These are phyloP conservation scores for Azorinus chamasolen DNA, from an alignment of 2,888 invertebrate genomes.

Conservation along the genomic window DNA sequence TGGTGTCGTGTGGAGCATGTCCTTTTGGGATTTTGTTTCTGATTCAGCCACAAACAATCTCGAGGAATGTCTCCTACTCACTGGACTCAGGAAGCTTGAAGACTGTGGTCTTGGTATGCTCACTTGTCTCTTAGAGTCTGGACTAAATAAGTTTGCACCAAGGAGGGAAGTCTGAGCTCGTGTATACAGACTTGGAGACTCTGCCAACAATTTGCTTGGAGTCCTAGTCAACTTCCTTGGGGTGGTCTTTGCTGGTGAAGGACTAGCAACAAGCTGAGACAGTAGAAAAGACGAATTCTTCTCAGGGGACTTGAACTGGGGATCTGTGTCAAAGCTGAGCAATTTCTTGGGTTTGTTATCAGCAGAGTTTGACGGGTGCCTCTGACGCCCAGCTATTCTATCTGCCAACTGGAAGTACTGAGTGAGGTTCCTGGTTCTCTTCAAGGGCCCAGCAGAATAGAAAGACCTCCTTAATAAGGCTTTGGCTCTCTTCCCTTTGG, in stretches of 20 bases:
- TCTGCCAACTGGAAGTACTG: constrained; percentile 75
- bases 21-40: constrained; percentile 28
- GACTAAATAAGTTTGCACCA: neutral
- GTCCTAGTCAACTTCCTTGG: constrained; percentile 52
- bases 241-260: constrained; percentile 67
- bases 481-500: constrained; percentile 71
- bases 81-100: constrained; percentile 37
- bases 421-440: constrained; percentile 73
- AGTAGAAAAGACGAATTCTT: constrained; percentile 73
- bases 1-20: constrained; percentile 44
- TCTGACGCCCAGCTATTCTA: constrained; percentile 69
- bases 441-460: constrained; percentile 76
- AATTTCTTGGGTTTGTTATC: constrained; percentile 42
- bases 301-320: constrained; percentile 67
- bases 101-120: constrained; percentile 8
- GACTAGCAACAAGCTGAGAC: constrained; percentile 75
- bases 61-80: constrained; percentile 49
- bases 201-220: constrained; percentile 53
- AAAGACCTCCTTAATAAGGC: constrained; percentile 74
- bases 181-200: constrained; percentile 63
- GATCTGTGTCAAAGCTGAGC: constrained; percentile 51
- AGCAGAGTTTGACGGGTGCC: constrained; percentile 33
- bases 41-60: constrained; percentile 48
- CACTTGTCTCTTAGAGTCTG: neutral
- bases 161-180: constrained; percentile 45